Conservation (phyloP, 2,797 vertebrate species). For the Poecilia picta region DNA sequence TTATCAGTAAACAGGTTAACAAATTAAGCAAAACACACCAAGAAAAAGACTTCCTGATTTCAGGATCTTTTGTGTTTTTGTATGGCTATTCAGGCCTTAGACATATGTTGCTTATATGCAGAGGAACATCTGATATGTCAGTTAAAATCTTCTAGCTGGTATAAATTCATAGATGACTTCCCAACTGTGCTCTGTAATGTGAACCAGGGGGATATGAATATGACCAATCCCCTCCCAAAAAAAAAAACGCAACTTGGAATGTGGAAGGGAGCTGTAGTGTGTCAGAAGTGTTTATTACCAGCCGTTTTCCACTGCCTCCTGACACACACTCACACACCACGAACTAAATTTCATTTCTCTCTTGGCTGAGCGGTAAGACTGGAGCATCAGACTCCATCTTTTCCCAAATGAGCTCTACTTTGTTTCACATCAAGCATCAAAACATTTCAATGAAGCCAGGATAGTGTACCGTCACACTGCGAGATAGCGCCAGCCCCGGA, state of each 20-base stretch:
- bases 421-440: constrained; percentile 75
- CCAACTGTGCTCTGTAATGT: constrained; percentile 24
- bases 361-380: constrained; percentile 71
- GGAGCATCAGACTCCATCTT: constrained; percentile 61
- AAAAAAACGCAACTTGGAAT: constrained; percentile 52
- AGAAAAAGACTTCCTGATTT: neutral
- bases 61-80: neutral
- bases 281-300: constrained; percentile 76
- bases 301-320: constrained; percentile 65
- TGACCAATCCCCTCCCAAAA: constrained; percentile 50
- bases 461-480: constrained; percentile 36
- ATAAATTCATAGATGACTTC: constrained; percentile 25
- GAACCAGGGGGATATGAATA: constrained; percentile 44
- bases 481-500: constrained; percentile 46
- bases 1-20: neutral
- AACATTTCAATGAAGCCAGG: constrained; percentile 66
- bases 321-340: constrained; percentile 39
- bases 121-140: constrained; percentile 1
- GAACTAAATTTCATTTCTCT: constrained; percentile 68
- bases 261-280: constrained; percentile 62
- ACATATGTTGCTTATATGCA: constrained; percentile 3
- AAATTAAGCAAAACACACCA: neutral
- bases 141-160: constrained; percentile 24
- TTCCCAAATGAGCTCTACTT: constrained; percentile 75
- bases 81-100: neutral